These are phyloP conservation scores for Diabrotica undecimpunctata DNA, from an alignment of 1,140 invertebrate genomes.

Conservation along the genomic window DNA sequence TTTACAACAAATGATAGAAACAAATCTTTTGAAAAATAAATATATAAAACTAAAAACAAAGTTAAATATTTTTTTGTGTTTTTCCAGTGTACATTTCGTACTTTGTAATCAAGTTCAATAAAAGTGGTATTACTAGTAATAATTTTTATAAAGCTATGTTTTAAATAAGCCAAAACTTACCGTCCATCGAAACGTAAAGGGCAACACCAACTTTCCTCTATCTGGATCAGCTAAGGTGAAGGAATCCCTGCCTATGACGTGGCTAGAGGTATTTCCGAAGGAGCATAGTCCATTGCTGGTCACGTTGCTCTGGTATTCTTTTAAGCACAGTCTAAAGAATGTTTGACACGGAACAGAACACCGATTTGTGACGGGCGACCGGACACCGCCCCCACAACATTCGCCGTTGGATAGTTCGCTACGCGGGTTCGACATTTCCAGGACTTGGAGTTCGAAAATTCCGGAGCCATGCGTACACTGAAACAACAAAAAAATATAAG, in stretches of 20 bases:
- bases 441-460: conserved; percentile 87
- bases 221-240: conserved; percentile 79
- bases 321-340: conserved; percentile 82
- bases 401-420: conserved; percentile 74
- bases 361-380: conserved; percentile 51
- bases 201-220: conserved; percentile 72
- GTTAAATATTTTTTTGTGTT: no score
- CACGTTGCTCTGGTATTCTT: conserved; percentile 86
- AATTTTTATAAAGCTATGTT: no score
- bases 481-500: conserved; percentile 27
- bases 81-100: no score
- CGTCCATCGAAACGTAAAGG: conserved; percentile 88
- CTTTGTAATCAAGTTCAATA: no score
- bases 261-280: conserved; percentile 82
- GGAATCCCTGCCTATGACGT: conserved; percentile 79
- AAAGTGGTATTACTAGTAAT: no score
- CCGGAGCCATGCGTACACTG: conserved; percentile 74
- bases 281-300: conserved; percentile 79
- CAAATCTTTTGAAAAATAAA: no score
- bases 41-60: no score
- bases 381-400: conserved; percentile 70
- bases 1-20: no score
- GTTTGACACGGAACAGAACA: conserved; percentile 69
- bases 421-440: conserved; percentile 82
- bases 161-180: conserved; percentile 59